Base-by-base conservation (phyloP, 2,113 vertebrate species). In the Chascanopsetta lugubris region DNA sequence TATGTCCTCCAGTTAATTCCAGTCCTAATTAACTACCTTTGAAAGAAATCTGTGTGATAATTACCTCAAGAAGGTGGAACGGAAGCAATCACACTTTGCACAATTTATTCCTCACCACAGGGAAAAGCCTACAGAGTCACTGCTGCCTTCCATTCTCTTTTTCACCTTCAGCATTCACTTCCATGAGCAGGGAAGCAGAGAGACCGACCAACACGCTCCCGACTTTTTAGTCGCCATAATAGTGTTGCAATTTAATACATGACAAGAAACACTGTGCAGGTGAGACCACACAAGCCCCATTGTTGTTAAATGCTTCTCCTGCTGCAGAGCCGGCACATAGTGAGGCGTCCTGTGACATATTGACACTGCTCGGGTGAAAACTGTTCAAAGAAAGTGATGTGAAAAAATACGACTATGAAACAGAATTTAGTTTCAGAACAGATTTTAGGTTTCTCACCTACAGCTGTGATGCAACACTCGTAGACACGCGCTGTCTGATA, bases 21-120 rank as follows among this genome's bases (percentile, higher is more conserved):
- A 83, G 61, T 76, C 77, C 82, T 87, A 90, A 90, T 90, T 91
- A 91, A 85, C 85, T 81, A 86, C 79, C 82, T 83, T 85, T 87
- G 88, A 89, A 88, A 87, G 62, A 72, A 88, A 88, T 85, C 83
- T 77, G 77, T 79, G 79, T 26, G 74, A 87, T 89, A 91, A 89
- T 90, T 91, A 90, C 77, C 80, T 83, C 88, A 87, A 87, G 83
- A 84, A 86, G 79, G 82, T 86, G 73, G 72, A 85, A 84, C 73
- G 66, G 84, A 89, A 88, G 83, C 84, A 88, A 85, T 88, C 83
- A 88, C 74, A 80, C 86, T 84, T 76, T 57, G 57, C 79, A 72
- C 77, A 82, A 85, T 85, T 79, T 87, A 85, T 86, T 83, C 38
- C 51, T 58, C 65, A 87, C 85, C 81, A 82, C 84, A 82, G 88